Conservation (phyloP, 2,113 vertebrate genomes). For the Pandion haliaetus region DNA sequence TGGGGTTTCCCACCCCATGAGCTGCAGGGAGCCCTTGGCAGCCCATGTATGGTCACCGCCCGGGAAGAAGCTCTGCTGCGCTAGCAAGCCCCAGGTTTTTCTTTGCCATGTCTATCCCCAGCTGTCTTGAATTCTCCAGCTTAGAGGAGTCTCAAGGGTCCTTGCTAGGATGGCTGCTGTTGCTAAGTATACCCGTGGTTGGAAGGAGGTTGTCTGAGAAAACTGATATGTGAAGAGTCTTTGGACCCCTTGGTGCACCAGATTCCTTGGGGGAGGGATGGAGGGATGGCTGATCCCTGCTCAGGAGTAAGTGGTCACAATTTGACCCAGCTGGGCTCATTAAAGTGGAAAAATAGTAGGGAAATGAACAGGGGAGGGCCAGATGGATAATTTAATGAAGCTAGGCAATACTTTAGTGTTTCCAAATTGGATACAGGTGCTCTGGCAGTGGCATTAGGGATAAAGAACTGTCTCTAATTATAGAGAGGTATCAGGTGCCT, state of each 20-base stretch:
- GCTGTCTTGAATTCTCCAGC: constrained; percentile 65
- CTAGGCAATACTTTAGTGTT: not conserved
- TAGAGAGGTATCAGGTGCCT: constrained; percentile 22
- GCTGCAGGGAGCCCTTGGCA: not conserved
- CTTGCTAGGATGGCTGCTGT: constrained; percentile 23
- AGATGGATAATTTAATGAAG: constrained; percentile 22
- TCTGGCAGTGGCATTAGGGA: not conserved
- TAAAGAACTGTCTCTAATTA: constrained; percentile 17
- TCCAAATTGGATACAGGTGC: not conserved
- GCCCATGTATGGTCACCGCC: constrained; percentile 55
- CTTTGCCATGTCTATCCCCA: constrained; percentile 8
- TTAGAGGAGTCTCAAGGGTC: constrained; percentile 15
- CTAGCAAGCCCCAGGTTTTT: not conserved
- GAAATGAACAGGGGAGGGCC: not conserved
- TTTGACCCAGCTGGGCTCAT: constrained; percentile 7
- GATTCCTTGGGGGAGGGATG: constrained; percentile 8
- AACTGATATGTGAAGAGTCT: constrained; percentile 28
- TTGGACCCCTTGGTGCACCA: not conserved
- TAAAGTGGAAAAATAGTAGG: not conserved
- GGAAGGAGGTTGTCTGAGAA: constrained; percentile 39
- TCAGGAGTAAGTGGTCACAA: not conserved
- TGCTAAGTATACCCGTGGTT: constrained; percentile 52
- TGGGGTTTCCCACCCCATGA: not conserved
- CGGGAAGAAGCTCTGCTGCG: not conserved
- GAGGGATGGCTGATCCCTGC: not conserved